These are phyloP conservation scores for Tenebrosternarchus preto DNA, from an alignment of 2,113 vertebrate genomes.

Conservation along the genomic window DNA sequence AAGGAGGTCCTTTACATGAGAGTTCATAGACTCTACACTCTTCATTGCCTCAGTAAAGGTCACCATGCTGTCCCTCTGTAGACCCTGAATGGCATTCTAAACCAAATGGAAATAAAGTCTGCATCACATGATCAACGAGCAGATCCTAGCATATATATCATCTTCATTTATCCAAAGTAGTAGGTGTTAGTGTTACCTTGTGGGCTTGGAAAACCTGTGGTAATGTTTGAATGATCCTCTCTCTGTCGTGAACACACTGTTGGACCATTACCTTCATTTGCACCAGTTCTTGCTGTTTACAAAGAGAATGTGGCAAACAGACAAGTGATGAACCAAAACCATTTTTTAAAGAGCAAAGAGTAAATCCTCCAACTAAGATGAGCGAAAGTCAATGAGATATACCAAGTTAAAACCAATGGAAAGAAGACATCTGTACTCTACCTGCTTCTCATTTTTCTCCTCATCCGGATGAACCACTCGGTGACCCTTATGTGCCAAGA, in stretches of 20 bases:
- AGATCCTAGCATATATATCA: not conserved
- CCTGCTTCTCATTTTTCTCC: slow-evolving; percentile 67
- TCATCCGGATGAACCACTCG: slow-evolving; percentile 58
- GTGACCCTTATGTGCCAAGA: slow-evolving; percentile 69
- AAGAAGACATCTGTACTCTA: slow-evolving; percentile 36
- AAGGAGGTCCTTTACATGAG: slow-evolving; percentile 63
- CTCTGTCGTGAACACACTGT: slow-evolving; percentile 62
- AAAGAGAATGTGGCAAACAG: not conserved
- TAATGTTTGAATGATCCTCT: slow-evolving; percentile 61
- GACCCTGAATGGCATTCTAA: slow-evolving; percentile 65
- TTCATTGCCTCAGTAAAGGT: slow-evolving; percentile 61
- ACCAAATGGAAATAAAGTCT: not conserved
- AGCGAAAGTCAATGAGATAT: not conserved
- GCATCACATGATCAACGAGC: not conserved
- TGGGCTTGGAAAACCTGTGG: slow-evolving; percentile 63
- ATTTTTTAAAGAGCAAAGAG: not conserved
- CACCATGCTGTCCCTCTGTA: slow-evolving; percentile 63
- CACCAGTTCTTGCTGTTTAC: slow-evolving; percentile 60
- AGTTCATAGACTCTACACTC: slow-evolving; percentile 58
- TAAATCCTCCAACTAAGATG: not conserved
- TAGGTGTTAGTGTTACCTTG: slow-evolving; percentile 55
- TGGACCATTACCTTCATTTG: slow-evolving; percentile 64
- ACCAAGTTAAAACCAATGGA: not conserved
- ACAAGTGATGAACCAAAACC: not conserved
- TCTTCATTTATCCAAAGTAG: not conserved